These are phyloP conservation scores for Bradypus variegatus DNA, from an alignment of 2,797 vertebrate species.

Conservation along the genomic window DNA sequence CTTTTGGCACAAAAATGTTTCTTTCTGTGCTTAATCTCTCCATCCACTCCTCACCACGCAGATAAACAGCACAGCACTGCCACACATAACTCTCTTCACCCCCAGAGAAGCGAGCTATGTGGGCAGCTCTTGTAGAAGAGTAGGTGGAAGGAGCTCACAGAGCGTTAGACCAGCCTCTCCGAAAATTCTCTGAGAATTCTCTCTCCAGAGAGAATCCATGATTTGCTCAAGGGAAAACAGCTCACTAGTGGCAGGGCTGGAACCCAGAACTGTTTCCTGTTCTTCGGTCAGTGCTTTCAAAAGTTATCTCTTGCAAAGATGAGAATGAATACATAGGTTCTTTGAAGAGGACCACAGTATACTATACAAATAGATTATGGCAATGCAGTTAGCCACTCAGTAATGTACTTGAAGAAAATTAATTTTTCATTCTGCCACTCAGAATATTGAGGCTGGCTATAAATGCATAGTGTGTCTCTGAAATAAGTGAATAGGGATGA, in stretches of 20 bases:
- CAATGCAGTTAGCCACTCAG: slow-evolving; percentile 47
- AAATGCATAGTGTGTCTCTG: slow-evolving; percentile 51
- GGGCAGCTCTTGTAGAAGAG: background rate
- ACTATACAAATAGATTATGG: slow-evolving; percentile 32
- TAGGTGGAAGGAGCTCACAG: background rate
- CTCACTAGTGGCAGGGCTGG: background rate
- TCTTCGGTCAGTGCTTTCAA: background rate
- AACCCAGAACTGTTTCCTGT: background rate
- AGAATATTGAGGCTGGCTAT: slow-evolving; percentile 38
- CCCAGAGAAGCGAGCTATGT: background rate
- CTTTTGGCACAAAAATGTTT: background rate
- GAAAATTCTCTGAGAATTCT: too few relatives aligned
- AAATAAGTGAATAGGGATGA: slow-evolving; percentile 14
- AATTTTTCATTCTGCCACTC: slow-evolving; percentile 57
- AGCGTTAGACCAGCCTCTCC: background rate
- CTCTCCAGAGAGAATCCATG: background rate
- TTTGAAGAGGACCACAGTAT: background rate
- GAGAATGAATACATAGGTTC: background rate
- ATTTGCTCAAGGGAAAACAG: background rate
- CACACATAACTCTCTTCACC: background rate
- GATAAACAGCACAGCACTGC: background rate
- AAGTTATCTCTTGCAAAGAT: background rate
- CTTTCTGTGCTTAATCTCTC: background rate
- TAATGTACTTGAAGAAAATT: slow-evolving; percentile 59
- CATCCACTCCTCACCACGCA: background rate